These are phyloP conservation scores for Drosophila paracracens DNA, from an alignment of 2,888 invertebrate genomes.

Conservation along the genomic window DNA sequence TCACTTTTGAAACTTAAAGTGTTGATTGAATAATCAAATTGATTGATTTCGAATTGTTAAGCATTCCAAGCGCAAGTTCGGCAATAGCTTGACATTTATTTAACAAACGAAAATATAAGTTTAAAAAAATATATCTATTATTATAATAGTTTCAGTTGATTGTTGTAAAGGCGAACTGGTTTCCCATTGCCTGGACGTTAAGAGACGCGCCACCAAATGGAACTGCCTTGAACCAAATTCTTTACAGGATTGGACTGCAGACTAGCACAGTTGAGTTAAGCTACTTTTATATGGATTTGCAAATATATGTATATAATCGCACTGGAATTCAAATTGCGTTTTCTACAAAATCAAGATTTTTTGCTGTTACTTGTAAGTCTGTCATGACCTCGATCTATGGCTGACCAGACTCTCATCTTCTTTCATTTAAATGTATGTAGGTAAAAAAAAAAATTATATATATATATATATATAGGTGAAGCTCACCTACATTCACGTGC, in stretches of 20 bases:
- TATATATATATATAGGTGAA: slow-evolving; percentile 3
- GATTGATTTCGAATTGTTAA: neutral
- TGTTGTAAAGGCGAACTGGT: neutral
- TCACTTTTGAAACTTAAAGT: neutral
- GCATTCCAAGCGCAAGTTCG: neutral
- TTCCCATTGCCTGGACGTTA: neutral
- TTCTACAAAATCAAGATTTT: slow-evolving; percentile 20
- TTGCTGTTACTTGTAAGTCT: neutral
- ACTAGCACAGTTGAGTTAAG: neutral
- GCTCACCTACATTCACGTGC: slow-evolving; percentile 58
- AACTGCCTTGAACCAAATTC: neutral
- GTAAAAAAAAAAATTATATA: neutral
- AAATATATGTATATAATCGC: slow-evolving; percentile 15
- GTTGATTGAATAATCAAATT: slow-evolving; percentile 1
- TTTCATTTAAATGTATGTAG: slow-evolving; percentile 30
- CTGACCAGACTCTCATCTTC: slow-evolving; percentile 23
- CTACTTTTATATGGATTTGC: neutral
- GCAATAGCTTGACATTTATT: neutral
- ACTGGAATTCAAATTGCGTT: slow-evolving; percentile 22
- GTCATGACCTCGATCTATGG: slow-evolving; percentile 32
- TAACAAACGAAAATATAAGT: neutral
- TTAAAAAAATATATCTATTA: neutral
- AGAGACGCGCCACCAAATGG: neutral
- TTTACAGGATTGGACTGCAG: neutral
- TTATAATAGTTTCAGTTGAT: neutral